phyloP scores from a whole-genome alignment of 1,140 invertebrate species.

The Drosophila littoralis region DNA sequence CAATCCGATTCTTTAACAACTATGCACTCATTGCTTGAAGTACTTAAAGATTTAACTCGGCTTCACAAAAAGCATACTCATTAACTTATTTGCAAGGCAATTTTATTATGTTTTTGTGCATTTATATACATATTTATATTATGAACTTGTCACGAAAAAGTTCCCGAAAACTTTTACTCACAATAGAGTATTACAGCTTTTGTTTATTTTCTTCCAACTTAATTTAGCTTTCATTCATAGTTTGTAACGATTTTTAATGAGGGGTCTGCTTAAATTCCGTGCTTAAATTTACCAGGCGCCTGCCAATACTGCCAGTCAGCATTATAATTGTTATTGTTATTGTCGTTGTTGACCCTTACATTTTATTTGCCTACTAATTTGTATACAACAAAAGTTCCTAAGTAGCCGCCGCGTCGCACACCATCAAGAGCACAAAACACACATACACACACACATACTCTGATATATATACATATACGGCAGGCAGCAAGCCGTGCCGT shows the following conservation, averaged over 20 bases:
- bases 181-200: not conserved
- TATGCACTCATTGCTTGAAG: too few species aligned
- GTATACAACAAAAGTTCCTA: slow-evolving; percentile 62
- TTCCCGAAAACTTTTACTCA: not conserved
- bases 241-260: slow-evolving; percentile 25
- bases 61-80: too few species aligned
- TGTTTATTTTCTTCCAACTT: not conserved
- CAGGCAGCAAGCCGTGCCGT: slow-evolving; percentile 13
- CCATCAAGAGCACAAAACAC: slow-evolving; percentile 20
- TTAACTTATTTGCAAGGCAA: too few species aligned
- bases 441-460: slow-evolving; percentile 12
- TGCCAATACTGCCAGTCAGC: slow-evolving; percentile 24
- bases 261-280: slow-evolving; percentile 9
- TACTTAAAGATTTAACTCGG: too few species aligned
- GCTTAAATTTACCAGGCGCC: slow-evolving; percentile 9
- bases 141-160: slow-evolving; percentile 1
- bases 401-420: slow-evolving; percentile 23
- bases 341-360: slow-evolving; percentile 57
- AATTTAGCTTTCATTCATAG: slow-evolving; percentile 3
- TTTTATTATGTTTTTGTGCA: too few species aligned
- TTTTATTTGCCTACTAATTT: slow-evolving; percentile 74
- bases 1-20: too few species aligned
- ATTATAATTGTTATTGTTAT: slow-evolving; percentile 17
- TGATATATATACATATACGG: not conserved
- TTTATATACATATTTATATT: not conserved